Percentiles rank a stretch among this genome's conserved stretches.
Evolutionary conservation across 2,113 vertebrate genomes (phyloP).

Genomic region (Calidris pugnax): DNA sequence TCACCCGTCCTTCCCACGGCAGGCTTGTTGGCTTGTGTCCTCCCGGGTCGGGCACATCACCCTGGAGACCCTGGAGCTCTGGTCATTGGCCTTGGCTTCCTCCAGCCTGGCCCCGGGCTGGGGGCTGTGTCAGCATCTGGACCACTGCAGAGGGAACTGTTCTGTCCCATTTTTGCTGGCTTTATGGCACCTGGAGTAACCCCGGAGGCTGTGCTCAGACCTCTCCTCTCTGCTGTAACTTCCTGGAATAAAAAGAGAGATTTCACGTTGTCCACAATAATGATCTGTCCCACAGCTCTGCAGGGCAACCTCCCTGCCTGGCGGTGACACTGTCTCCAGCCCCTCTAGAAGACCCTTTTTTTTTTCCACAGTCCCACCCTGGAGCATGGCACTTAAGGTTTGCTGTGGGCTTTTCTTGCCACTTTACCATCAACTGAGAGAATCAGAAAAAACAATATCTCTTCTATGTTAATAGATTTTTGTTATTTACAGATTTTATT

Average conservation of each 20-base stretch:
- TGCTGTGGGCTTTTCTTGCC: neutral
- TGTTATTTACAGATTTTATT: neutral
- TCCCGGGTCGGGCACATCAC: fast-evolving
- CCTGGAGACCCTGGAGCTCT: neutral
- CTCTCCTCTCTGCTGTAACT: neutral
- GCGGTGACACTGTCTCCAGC: neutral
- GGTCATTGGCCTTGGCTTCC: too few species aligned
- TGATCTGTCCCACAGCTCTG: fast-evolving
- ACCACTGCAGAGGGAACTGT: fast-evolving
- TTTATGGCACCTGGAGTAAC: neutral
- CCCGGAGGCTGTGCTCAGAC: neutral
- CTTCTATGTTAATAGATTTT: neutral
- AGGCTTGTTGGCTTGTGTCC: too few species aligned
- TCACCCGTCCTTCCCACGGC: fast-evolving
- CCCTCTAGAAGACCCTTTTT: neutral
- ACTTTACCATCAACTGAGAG: neutral
- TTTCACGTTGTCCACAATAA: neutral
- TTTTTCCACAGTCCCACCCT: too few species aligned
- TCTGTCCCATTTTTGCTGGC: neutral
- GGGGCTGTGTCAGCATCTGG: fast-evolving
- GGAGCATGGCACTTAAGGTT: neutral
- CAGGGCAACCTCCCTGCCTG: neutral
- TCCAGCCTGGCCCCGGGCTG: neutral
- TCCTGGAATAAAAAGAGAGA: neutral
- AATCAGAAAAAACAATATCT: neutral